Conservation (phyloP, 2,888 invertebrate species). For the Tupiocoris notatus region DNA sequence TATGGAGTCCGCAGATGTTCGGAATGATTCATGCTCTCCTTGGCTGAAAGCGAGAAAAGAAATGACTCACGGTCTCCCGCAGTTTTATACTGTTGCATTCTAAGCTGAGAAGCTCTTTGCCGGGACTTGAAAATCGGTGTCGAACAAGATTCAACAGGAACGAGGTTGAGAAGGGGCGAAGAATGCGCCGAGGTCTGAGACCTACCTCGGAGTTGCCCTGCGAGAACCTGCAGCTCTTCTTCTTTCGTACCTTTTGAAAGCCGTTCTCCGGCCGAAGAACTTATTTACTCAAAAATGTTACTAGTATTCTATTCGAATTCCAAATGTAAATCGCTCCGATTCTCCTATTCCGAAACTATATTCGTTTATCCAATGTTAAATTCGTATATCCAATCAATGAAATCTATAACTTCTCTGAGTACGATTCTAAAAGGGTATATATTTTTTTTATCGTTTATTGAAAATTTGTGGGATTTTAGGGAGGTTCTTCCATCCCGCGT, state of each 20-base stretch:
- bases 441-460: no score
- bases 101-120: not conserved
- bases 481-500: no score
- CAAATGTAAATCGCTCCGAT: no score
- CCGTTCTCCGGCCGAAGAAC: not conserved
- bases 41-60: not conserved
- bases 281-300: no score
- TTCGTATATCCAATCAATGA: no score
- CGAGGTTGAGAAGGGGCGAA: not conserved
- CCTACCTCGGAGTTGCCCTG: not conserved
- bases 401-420: no score
- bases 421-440: no score
- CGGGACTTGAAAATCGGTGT: not conserved
- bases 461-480: no score
- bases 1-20: not conserved
- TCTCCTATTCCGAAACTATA: no score
- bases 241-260: not conserved
- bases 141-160: not conserved
- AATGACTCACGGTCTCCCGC: not conserved
- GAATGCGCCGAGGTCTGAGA: not conserved
- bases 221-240: not conserved
- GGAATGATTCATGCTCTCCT: not conserved
- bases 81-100: not conserved
- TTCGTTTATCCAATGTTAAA: no score
- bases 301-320: no score